Base-by-base conservation (phyloP, 2,113 vertebrate genomes). In the Nestor notabilis region DNA sequence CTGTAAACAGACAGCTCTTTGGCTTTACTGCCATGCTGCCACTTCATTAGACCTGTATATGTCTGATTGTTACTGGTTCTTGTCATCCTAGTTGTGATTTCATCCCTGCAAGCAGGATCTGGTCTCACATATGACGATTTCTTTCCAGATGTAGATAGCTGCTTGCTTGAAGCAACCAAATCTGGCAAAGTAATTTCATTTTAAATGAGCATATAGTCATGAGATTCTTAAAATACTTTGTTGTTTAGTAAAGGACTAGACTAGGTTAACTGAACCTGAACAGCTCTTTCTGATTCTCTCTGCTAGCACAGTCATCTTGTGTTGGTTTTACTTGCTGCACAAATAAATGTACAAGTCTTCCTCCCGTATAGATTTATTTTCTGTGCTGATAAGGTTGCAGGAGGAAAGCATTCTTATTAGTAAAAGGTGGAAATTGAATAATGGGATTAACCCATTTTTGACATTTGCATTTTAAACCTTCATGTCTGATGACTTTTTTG, bases 101-200 rank as follows among this genome's bases (percentile, higher is more conserved):
- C 33, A 11, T 52, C 64, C 69, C 47, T 47, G 12, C 19, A 29
- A 82, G n/a, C 50, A 84, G 55, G 27, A 37, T 41, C 39, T 69
- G 52, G 6, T 79, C 33, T 83, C 2, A 1, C 0, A 0, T 31
- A 3, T 5, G 4, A 24, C 24, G 20, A 8, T 14, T 53, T 90
- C n/a, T 47, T 63, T 47, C 24, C 24, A 11, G 41, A 12, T 47
- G 33, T 31, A 15, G 47, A 28, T 55, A 60, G 29, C 14, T 90
- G 28, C 56, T 93, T 74, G 8, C 37, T 63, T 46, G n/a, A 92
- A 92, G 41, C 25, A 80, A 49, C 4, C 10, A 35, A 16, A 75
- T 83, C 33, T 52, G 33, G 28, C 43, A 31, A 71, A 89, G 10
- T 55, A 43, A 39, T 78, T 69, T 70, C 3, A 28, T 79, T 71